phyloP scores from a whole-genome alignment of 2,113 vertebrate genomes.

The Pterophyllum scalare region DNA sequence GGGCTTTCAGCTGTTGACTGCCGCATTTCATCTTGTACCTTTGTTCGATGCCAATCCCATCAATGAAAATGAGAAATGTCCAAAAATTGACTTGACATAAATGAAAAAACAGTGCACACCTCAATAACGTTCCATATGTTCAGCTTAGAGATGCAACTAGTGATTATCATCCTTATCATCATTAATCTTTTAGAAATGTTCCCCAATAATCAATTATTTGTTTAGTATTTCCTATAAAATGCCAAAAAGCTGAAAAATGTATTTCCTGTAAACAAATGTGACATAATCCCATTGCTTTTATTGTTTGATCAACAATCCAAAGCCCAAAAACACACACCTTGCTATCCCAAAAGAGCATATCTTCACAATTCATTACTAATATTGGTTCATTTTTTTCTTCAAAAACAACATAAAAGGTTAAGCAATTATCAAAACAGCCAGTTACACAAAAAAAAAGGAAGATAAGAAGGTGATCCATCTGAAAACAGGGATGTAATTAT shows the following conservation, averaged over 20 bases:
- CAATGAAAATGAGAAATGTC: background rate
- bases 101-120: background rate
- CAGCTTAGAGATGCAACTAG: background rate
- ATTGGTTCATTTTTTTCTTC: background rate
- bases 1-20: background rate
- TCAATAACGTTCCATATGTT: background rate
- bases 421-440: background rate
- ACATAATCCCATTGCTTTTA: background rate
- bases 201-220: background rate
- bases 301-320: constrained; percentile 4
- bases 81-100: background rate
- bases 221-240: background rate
- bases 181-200: background rate
- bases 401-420: background rate
- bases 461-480: background rate
- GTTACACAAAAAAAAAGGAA: background rate
- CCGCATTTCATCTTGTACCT: background rate
- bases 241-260: background rate
- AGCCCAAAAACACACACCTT: background rate
- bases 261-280: background rate
- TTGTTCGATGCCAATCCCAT: background rate
- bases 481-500: background rate
- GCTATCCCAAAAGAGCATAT: background rate
- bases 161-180: background rate
- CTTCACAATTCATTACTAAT: background rate